Conservation (phyloP, 2,888 invertebrate genomes). For the Archips crataeganus region DNA sequence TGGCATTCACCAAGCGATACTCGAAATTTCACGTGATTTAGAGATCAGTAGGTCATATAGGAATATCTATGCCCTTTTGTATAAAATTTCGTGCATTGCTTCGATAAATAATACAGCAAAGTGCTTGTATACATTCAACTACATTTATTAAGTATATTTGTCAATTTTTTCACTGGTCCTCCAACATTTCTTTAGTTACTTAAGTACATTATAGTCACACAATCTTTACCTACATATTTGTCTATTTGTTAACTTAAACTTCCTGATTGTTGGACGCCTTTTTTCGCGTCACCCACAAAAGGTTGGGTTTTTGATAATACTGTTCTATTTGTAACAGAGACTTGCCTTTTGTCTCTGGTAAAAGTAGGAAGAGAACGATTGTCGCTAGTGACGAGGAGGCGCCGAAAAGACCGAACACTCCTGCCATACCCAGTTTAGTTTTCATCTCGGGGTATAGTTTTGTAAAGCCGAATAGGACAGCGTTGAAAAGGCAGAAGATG, state of each 20-base stretch:
- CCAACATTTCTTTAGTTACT: slow-evolving; percentile 22
- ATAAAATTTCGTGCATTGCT: slow-evolving; percentile 8
- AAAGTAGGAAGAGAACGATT: slow-evolving; percentile 87
- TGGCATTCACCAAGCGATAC: not conserved
- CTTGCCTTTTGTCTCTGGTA: slow-evolving; percentile 91
- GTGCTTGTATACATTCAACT: slow-evolving; percentile 21
- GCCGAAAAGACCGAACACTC: slow-evolving; percentile 90
- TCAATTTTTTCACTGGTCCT: slow-evolving; percentile 33
- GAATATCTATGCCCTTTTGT: not conserved
- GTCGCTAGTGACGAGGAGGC: slow-evolving; percentile 87
- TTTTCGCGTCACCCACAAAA: slow-evolving; percentile 86
- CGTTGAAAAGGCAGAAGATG: slow-evolving; percentile 90
- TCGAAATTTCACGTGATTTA: not conserved
- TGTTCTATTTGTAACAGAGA: slow-evolving; percentile 91
- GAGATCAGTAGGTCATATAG: slow-evolving; percentile 2
- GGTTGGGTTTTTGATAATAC: slow-evolving; percentile 89
- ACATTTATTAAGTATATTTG: slow-evolving; percentile 26
- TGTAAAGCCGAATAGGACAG: slow-evolving; percentile 88
- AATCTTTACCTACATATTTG: slow-evolving; percentile 27
- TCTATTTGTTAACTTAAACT: slow-evolving; percentile 55
- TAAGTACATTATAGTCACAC: slow-evolving; percentile 39
- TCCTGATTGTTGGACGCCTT: slow-evolving; percentile 62
- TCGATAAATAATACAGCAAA: slow-evolving; percentile 2
- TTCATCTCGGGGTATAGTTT: slow-evolving; percentile 90
- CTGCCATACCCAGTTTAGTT: slow-evolving; percentile 86